phyloP scores from a whole-genome alignment of 2,797 vertebrate species.

The Enteromius fasciolatus region DNA sequence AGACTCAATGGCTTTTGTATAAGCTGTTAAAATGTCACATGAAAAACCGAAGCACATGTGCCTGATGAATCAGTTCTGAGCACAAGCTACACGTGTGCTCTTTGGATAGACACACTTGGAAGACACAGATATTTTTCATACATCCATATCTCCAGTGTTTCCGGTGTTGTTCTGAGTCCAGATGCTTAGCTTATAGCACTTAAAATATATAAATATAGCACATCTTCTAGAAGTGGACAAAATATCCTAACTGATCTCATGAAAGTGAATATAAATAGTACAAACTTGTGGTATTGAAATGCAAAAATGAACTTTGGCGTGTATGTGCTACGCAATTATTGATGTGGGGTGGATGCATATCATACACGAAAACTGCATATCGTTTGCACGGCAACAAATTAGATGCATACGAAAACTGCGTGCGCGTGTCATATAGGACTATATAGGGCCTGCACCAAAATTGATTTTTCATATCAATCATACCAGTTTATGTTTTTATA shows the following conservation, averaged over 20 bases:
- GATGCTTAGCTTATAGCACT: background rate
- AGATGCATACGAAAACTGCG: too few species aligned
- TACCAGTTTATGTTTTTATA: too few species aligned
- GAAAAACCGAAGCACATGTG: conserved; percentile 9
- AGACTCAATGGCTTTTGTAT: background rate
- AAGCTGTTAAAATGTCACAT: conserved; percentile 7
- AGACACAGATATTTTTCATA: background rate
- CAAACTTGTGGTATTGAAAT: too few species aligned
- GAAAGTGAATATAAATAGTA: too few species aligned
- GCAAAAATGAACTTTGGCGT: too few species aligned
- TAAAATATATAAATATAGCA: conserved; percentile 1
- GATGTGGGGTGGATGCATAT: too few species aligned
- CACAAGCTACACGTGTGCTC: background rate
- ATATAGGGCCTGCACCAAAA: too few species aligned
- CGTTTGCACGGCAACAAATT: too few species aligned
- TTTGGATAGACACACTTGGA: background rate
- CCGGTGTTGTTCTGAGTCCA: conserved; percentile 40
- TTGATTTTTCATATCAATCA: too few species aligned
- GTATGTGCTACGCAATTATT: too few species aligned
- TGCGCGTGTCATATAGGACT: too few species aligned
- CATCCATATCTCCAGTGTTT: conserved; percentile 31
- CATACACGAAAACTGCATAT: too few species aligned
- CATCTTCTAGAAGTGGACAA: conserved; percentile 26
- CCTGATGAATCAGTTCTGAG: background rate
- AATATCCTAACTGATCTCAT: background rate